These are phyloP conservation scores for Chelmon rostratus DNA, from an alignment of 2,797 vertebrate species.

Conservation along the genomic window DNA sequence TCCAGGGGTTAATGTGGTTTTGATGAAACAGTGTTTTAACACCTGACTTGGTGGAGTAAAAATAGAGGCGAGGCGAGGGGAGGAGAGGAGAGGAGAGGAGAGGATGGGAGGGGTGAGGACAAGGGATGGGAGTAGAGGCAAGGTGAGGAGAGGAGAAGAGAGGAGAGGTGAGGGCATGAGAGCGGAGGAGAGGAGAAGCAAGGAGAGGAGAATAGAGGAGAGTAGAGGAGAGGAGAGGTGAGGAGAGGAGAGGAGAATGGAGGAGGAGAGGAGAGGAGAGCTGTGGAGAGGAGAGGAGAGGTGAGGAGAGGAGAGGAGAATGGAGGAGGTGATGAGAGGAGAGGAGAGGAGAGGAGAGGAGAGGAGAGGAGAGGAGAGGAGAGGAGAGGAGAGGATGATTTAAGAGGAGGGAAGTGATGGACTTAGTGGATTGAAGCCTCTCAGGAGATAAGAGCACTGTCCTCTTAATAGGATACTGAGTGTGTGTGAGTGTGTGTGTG, in stretches of 20 bases:
- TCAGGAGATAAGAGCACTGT: conserved; percentile 74
- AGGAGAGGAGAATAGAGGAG: neutral
- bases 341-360: neutral
- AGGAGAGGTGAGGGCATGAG: too few relatives aligned
- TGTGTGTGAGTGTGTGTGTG: conserved; percentile 64
- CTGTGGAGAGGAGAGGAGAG: conserved; percentile 27
- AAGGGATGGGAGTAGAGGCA: conserved; percentile 15
- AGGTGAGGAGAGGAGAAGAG: neutral
- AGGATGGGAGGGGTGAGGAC: conserved; percentile 32
- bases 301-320: conserved; percentile 25
- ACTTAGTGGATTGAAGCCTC: conserved; percentile 71
- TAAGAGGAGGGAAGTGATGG: conserved; percentile 72
- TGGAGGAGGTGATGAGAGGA: neutral
- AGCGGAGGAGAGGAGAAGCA: neutral
- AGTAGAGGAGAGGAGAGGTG: conserved; percentile 30
- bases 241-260: conserved; percentile 59
- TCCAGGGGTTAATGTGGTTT: conserved; percentile 79
- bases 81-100: conserved; percentile 8
- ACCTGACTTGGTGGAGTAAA: conserved; percentile 62
- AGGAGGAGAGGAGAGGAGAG: conserved; percentile 19
- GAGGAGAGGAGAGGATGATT: conserved; percentile 61
- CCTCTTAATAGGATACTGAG: conserved; percentile 78
- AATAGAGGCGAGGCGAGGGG: conserved; percentile 45
- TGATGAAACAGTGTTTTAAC: conserved; percentile 80
- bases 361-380: conserved; percentile 16